Conservation (phyloP, 2,113 vertebrate species). For the Micronycteris hirsuta region DNA sequence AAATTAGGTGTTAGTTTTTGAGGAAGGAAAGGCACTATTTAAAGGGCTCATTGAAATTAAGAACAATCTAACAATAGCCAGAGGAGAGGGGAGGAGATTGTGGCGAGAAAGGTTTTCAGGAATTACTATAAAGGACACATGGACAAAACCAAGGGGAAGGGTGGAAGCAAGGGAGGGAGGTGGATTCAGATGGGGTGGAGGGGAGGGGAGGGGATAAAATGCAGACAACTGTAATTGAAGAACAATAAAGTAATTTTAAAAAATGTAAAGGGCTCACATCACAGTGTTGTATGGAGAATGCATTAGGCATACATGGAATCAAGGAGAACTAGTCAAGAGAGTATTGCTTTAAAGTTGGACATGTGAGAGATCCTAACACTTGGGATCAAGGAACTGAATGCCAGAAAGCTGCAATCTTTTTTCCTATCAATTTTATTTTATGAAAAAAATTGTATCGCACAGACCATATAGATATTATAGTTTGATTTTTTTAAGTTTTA, state of each 20-base stretch:
- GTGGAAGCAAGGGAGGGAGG: too few relatives aligned
- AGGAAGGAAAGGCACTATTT: background rate
- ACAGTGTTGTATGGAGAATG: background rate
- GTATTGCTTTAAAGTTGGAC: background rate
- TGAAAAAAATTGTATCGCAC: background rate
- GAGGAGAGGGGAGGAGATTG: too few relatives aligned
- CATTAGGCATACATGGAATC: background rate
- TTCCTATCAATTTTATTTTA: background rate
- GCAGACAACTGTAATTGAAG: too few relatives aligned
- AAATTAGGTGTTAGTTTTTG: background rate
- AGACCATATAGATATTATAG: background rate
- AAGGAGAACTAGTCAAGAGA: background rate
- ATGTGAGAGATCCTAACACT: background rate
- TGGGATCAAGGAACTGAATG: background rate
- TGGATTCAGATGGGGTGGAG: too few relatives aligned
- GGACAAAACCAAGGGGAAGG: too few relatives aligned
- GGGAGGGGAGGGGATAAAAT: too few relatives aligned
- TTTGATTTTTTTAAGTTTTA: slow-evolving; percentile 3
- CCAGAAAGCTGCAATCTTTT: background rate
- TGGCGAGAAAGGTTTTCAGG: too few relatives aligned
- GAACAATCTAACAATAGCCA: too few relatives aligned
- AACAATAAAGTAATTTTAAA: too few relatives aligned
- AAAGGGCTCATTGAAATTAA: too few relatives aligned
- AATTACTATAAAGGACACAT: too few relatives aligned
- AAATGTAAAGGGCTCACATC: background rate